Percentiles rank a stretch among this genome's conserved stretches.
Conservation (phyloP, 2,797 vertebrate genomes). For the Acanthurus tractus region DNA sequence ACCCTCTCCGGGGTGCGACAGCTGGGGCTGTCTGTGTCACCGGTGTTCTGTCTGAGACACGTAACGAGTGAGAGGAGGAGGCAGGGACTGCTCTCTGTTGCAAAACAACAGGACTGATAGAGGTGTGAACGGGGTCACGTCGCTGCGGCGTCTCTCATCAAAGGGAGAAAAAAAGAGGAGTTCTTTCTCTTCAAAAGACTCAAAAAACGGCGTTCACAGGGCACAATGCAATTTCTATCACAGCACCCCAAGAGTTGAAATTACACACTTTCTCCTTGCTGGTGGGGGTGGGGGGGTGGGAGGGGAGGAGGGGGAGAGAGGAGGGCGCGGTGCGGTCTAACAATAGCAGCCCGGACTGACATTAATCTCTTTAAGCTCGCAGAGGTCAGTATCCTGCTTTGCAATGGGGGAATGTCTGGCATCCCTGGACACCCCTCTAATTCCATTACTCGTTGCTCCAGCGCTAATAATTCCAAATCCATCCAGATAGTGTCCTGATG, state of each 20-base stretch:
- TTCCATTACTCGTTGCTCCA: slow-evolving; percentile 68
- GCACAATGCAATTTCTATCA: slow-evolving; percentile 63
- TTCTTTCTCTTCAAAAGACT: slow-evolving; percentile 49
- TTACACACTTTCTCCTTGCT: slow-evolving; percentile 72
- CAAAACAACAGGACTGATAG: slow-evolving; percentile 62
- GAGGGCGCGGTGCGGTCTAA: slow-evolving; percentile 58
- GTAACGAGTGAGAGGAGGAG: slow-evolving; percentile 51
- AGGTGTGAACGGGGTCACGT: slow-evolving; percentile 70
- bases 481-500: slow-evolving; percentile 47
- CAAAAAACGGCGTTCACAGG: slow-evolving; percentile 50
- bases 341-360: slow-evolving; percentile 77
- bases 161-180: slow-evolving; percentile 25
- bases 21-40: slow-evolving; percentile 50
- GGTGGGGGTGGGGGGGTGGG: too few species aligned
- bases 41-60: slow-evolving; percentile 52
- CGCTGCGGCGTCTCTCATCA: slow-evolving; percentile 58
- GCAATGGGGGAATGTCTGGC: slow-evolving; percentile 74
- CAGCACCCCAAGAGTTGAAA: slow-evolving; percentile 67
- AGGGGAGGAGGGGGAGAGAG: slow-evolving; percentile 39
- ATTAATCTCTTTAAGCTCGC: slow-evolving; percentile 81
- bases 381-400: slow-evolving; percentile 75
- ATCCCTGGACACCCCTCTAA: slow-evolving; percentile 73
- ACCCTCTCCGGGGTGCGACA: slow-evolving; percentile 46
- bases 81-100: slow-evolving; percentile 43
- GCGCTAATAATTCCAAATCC: slow-evolving; percentile 73